These are phyloP conservation scores for Trematomus loennbergii DNA, from an alignment of 2,113 vertebrate species.

Conservation along the genomic window DNA sequence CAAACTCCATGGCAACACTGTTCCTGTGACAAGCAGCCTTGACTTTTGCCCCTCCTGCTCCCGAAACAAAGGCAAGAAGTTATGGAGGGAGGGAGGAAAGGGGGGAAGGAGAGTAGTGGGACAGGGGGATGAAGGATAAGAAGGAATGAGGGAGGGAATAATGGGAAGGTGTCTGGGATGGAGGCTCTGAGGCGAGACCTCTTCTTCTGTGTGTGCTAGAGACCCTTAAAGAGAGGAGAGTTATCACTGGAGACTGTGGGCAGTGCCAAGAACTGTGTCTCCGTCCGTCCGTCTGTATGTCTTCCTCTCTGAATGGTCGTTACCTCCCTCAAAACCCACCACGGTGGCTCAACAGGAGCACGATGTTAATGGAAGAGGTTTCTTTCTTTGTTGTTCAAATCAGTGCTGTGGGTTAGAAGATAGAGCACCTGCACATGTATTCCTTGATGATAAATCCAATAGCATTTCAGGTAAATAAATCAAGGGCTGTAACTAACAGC, in stretches of 20 bases:
- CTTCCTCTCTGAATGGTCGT: slow-evolving; percentile 32
- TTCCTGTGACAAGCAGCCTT: slow-evolving; percentile 67
- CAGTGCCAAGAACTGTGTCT: slow-evolving; percentile 47
- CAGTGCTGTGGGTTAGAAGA: slow-evolving; percentile 8
- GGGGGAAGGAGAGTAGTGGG: slow-evolving; percentile 24
- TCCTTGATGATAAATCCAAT: not conserved
- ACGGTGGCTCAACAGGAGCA: not conserved
- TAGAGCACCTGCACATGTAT: not conserved
- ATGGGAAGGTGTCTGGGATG: slow-evolving; percentile 72
- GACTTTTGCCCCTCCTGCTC: slow-evolving; percentile 76
- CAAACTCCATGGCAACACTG: slow-evolving; percentile 79
- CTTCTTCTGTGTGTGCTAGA: slow-evolving; percentile 52
- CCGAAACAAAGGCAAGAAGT: slow-evolving; percentile 79
- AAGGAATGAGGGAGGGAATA: slow-evolving; percentile 49
- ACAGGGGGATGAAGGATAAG: slow-evolving; percentile 48
- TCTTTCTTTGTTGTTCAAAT: not conserved
- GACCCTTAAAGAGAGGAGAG: slow-evolving; percentile 64
- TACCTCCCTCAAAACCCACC: not conserved
- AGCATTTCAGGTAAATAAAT: not conserved
- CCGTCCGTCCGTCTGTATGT: slow-evolving; percentile 32
- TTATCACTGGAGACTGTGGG: slow-evolving; percentile 61
- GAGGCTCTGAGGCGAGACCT: slow-evolving; percentile 72
- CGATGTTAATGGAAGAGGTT: not conserved
- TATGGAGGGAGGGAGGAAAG: slow-evolving; percentile 39
- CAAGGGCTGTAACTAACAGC: not conserved